Percentiles rank a stretch among this genome's conserved stretches.
These are phyloP conservation scores for Eurypyga helias DNA, from an alignment of 2,113 vertebrate species.

Conservation along the genomic window DNA sequence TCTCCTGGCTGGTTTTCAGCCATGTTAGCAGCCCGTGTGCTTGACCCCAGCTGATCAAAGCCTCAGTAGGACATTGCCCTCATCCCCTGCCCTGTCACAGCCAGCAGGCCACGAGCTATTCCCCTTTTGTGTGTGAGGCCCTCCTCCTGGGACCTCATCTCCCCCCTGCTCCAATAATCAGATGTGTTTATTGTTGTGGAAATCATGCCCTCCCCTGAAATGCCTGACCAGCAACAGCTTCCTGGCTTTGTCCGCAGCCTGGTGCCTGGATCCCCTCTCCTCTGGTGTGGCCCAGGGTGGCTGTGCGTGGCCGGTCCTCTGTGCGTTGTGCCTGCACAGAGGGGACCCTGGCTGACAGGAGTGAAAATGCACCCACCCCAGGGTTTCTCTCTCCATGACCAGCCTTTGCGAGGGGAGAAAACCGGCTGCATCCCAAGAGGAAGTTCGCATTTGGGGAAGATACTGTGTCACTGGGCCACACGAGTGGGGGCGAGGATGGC, in stretches of 20 bases:
- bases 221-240: conserved; percentile 24
- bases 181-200: conserved; percentile 42
- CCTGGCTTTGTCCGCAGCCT: background rate
- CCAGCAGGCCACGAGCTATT: background rate
- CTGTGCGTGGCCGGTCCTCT: accelerated
- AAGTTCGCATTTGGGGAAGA: background rate
- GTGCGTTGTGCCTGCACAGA: background rate
- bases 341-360: background rate
- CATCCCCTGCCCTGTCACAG: conserved; percentile 3
- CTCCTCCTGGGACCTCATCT: background rate
- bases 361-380: background rate
- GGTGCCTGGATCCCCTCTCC: background rate
- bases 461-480: background rate
- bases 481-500: background rate
- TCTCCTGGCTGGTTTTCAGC: background rate
- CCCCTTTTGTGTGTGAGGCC: conserved; percentile 21
- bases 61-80: background rate
- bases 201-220: conserved; percentile 23
- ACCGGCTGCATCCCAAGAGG: background rate
- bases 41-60: conserved; percentile 58
- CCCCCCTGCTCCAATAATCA: conserved; percentile 13
- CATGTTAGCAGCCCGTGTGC: background rate
- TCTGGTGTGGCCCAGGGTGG: background rate
- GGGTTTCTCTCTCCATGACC: background rate
- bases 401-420: background rate